These are phyloP conservation scores for Bradypodion ventrale DNA, from an alignment of 2,797 vertebrate species.

Conservation along the genomic window DNA sequence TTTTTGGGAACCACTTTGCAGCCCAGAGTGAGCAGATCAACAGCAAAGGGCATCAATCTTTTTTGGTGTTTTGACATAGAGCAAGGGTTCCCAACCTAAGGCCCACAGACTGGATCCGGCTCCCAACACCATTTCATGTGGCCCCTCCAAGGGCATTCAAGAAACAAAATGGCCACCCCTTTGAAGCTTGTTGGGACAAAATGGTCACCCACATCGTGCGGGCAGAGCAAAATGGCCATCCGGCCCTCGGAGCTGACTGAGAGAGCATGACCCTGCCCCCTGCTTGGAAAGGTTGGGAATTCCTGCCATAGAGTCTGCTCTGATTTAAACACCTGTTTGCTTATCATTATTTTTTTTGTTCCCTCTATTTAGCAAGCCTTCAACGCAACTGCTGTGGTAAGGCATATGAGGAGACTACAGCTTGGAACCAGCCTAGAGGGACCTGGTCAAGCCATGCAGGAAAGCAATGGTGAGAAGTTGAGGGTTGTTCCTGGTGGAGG, in stretches of 20 bases:
- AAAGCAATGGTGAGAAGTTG: constrained; percentile 79
- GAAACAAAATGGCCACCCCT: too few species aligned
- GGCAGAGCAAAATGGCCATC: too few species aligned
- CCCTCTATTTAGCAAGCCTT: constrained; percentile 89
- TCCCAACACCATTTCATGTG: too few species aligned
- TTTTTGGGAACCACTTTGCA: background rate
- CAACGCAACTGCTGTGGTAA: constrained; percentile 94
- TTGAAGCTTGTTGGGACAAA: too few species aligned
- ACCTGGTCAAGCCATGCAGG: constrained; percentile 78
- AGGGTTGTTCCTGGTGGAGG: background rate
- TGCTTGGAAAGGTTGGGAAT: too few species aligned
- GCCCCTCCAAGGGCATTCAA: too few species aligned
- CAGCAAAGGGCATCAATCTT: background rate
- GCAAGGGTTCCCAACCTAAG: too few species aligned
- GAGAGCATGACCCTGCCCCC: too few species aligned
- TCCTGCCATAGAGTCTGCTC: background rate
- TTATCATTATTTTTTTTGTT: background rate
- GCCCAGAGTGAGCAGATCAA: background rate
- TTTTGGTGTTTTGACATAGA: background rate
- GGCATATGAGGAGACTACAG: constrained; percentile 96
- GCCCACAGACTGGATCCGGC: too few species aligned
- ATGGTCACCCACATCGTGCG: too few species aligned
- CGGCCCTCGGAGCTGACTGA: too few species aligned
- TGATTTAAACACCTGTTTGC: constrained; percentile 3
- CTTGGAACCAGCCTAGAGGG: constrained; percentile 90